Conservation (phyloP, 37 sponge, comb jelly and placozoan species). For the Geodia barretti region DNA sequence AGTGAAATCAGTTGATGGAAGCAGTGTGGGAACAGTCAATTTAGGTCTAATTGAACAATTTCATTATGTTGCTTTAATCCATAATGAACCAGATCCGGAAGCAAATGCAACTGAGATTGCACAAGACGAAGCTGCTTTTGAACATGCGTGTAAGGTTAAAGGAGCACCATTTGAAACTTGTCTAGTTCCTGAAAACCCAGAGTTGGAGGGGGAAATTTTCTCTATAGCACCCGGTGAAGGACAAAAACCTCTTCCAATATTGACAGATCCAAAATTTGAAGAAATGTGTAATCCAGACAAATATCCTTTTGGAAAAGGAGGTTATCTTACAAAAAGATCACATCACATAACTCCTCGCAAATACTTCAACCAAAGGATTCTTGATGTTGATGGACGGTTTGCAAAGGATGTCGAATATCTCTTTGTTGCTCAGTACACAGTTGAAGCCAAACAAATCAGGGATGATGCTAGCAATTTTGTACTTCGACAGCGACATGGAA, state of each 20-base stretch:
- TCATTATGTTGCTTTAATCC: not conserved
- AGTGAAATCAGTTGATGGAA: too few relatives aligned
- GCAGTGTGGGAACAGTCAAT: not conserved
- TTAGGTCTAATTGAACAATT: not conserved
- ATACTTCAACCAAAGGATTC: slow-evolving; percentile 16
- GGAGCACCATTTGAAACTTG: slow-evolving; percentile 3
- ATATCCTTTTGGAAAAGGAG: slow-evolving; percentile 15
- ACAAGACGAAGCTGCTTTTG: not conserved
- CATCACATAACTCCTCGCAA: slow-evolving; percentile 2
- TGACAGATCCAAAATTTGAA: slow-evolving; percentile 26
- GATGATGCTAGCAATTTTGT: slow-evolving; percentile 19
- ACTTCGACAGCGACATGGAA: too few relatives aligned
- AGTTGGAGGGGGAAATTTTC: not conserved
- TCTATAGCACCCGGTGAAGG: slow-evolving; percentile 17
- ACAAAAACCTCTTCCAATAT: slow-evolving; percentile 7
- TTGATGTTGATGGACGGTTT: slow-evolving; percentile 23
- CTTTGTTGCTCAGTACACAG: slow-evolving; percentile 29
- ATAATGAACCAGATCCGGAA: not conserved
- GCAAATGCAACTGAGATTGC: not conserved
- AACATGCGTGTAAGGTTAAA: slow-evolving; percentile 11
- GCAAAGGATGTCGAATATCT: slow-evolving; percentile 19
- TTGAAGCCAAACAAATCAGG: slow-evolving; percentile 12
- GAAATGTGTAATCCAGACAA: slow-evolving; percentile 15
- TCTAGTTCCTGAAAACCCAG: slow-evolving; percentile 22
- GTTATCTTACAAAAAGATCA: not conserved